phyloP scores from a whole-genome alignment of 2,888 invertebrate genomes.

The Aleiodes leptofemur region DNA sequence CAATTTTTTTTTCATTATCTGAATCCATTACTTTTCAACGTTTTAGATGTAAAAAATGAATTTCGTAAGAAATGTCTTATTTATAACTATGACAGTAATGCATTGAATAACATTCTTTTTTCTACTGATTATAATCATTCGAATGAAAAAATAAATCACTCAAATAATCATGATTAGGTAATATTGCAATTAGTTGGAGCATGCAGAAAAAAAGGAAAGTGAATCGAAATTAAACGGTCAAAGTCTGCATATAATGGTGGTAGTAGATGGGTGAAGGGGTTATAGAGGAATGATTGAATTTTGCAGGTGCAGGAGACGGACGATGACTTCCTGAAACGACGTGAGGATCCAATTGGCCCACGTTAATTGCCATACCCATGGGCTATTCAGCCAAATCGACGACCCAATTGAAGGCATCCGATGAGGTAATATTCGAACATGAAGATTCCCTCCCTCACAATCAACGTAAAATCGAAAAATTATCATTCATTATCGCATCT shows the following conservation, averaged over 20 bases:
- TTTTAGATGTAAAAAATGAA: too few species aligned
- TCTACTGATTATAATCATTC: neutral
- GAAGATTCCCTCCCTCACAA: neutral
- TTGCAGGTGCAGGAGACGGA: constrained; percentile 51
- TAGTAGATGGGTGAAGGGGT: constrained; percentile 7
- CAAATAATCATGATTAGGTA: neutral
- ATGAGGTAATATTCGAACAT: neutral
- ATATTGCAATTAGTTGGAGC: constrained; percentile 1
- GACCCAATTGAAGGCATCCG: neutral
- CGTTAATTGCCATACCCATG: constrained; percentile 36
- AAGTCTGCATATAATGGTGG: neutral
- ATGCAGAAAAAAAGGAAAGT: constrained; percentile 21
- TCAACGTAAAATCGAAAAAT: neutral
- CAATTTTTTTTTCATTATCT: too few species aligned
- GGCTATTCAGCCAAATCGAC: constrained; percentile 1
- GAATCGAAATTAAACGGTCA: constrained; percentile 30
- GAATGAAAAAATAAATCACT: neutral
- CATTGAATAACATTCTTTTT: neutral
- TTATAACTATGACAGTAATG: too few species aligned
- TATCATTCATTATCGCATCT: too few species aligned
- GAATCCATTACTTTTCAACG: too few species aligned
- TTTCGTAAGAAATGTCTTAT: too few species aligned
- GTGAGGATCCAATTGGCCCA: constrained; percentile 14
- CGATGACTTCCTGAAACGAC: constrained; percentile 55
- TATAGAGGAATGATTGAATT: constrained; percentile 52